phyloP scores from a whole-genome alignment of 2,113 vertebrate genomes.

The Reinhardtius hippoglossoides region DNA sequence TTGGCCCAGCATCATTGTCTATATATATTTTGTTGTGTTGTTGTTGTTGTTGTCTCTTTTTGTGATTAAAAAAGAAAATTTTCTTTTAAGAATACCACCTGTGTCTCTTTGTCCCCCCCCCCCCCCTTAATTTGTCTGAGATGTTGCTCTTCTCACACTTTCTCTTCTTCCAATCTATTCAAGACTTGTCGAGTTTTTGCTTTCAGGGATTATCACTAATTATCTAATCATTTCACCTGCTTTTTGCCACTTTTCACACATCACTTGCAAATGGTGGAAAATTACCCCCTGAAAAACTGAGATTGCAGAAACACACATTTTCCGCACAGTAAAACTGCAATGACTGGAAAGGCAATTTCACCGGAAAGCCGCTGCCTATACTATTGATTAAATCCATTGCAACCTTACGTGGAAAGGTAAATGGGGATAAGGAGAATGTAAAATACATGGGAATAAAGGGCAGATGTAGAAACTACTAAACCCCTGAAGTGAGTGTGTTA shows the following conservation, averaged over 20 bases:
- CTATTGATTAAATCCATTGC: conserved; percentile 35
- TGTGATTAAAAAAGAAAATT: no score
- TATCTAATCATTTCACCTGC: conserved; percentile 5
- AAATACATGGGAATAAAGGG: neutral
- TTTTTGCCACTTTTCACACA: conserved; percentile 1
- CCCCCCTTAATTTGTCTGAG: neutral
- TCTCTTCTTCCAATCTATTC: neutral
- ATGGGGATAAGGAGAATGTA: neutral
- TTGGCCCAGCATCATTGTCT: no score
- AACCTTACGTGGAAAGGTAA: conserved; percentile 19
- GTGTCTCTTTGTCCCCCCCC: no score
- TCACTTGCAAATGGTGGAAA: conserved; percentile 15
- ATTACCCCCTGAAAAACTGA: conserved; percentile 23
- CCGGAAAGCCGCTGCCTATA: conserved; percentile 3
- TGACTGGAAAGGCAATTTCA: conserved; percentile 18
- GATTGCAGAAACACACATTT: conserved; percentile 15
- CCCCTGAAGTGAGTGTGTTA: neutral
- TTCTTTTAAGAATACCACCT: no score
- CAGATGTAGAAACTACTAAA: neutral
- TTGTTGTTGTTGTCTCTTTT: no score
- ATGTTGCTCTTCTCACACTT: neutral
- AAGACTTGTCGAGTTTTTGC: neutral
- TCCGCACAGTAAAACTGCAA: conserved; percentile 26
- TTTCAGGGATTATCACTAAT: conserved; percentile 1
- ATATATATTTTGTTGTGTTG: no score